Base-by-base conservation (phyloP, 2,888 invertebrate genomes). In the Nemotelus nigrinus region DNA sequence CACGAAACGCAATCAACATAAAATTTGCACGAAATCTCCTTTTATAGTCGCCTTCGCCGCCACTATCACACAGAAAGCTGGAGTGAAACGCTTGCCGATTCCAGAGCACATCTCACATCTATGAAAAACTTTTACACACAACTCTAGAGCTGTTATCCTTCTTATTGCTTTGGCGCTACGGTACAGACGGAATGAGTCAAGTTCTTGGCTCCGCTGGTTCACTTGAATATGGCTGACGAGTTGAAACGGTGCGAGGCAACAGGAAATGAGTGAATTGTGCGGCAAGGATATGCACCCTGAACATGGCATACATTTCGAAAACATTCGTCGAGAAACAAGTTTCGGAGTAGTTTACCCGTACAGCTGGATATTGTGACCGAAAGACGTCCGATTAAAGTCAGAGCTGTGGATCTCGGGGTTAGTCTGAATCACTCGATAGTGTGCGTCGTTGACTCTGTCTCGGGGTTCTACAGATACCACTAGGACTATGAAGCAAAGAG, bases 1-100 rank as follows among this genome's bases (percentile, higher is more conserved):
- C 76, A 77, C 76, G 76, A 77, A 77, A 77, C 67, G 67, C 76
- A 77, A 77, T 77, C 76, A 77, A 77, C 76, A 77, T 77, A 77
- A 77, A 77, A 77, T 77, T 77, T 77, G 76, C 76, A 77, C 76
- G 67, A 77, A 68, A 77, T 77, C 76, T 77, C 58, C 58, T 77
- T 76, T 77, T 77, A 77, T 77, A 53, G 67, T 43, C 53, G n/a
- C 8, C 5, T 39, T 43, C 6, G 8, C 10, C 50, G 68, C 25
- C 76, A 76, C 76, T 76, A 74, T 74, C 63, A 74, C 25, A 70
- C 6, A 57, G 44, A 71, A 71, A 53, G 57, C 55, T 57, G 44
- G 57, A 65, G 65, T 25, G 65, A 65, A 65, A 47, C 65, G 47
- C 47, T 45, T 45, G 50, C 8, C 5, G 8, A 8, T 50, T 50